phyloP scores from a whole-genome alignment of 2,888 invertebrate species.

The Dolichopus griseipennis region DNA sequence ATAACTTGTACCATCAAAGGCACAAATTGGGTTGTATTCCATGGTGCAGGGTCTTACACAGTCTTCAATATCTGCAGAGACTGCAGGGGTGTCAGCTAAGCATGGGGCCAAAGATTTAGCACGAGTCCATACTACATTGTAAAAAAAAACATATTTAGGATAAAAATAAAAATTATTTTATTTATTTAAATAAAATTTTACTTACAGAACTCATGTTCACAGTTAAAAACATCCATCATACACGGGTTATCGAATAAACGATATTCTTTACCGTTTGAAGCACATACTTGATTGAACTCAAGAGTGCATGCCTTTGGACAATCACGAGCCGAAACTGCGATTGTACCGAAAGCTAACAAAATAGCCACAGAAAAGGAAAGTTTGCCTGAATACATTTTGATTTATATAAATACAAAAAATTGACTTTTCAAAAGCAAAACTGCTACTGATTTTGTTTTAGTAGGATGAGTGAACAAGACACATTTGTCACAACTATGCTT shows the following conservation, averaged over 20 bases:
- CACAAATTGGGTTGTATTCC: slow-evolving; percentile 16
- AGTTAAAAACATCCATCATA: not conserved
- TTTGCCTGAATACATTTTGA: not conserved
- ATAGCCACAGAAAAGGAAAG: not conserved
- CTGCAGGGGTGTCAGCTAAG: not conserved
- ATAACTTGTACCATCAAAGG: slow-evolving; percentile 8
- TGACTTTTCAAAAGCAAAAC: not conserved
- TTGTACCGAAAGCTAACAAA: not conserved
- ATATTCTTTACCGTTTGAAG: slow-evolving; percentile 11
- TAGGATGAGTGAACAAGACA: not conserved
- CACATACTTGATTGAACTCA: slow-evolving; percentile 16
- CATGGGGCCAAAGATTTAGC: not conserved
- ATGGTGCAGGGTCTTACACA: slow-evolving; percentile 11
- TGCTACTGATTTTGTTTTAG: not conserved
- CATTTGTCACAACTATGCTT: not conserved
- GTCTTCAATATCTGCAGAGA: not conserved
- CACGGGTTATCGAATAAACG: not conserved
- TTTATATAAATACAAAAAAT: not conserved
- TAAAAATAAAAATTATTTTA: not conserved
- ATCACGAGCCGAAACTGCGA: not conserved
- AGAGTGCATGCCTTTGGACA: slow-evolving; percentile 10
- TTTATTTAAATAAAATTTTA: not conserved
- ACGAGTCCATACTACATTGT: not conserved
- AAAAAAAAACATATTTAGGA: not conserved
- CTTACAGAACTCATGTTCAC: slow-evolving; percentile 9